Base-by-base conservation (phyloP, 2,797 vertebrate genomes). In the Cuculus canorus region DNA sequence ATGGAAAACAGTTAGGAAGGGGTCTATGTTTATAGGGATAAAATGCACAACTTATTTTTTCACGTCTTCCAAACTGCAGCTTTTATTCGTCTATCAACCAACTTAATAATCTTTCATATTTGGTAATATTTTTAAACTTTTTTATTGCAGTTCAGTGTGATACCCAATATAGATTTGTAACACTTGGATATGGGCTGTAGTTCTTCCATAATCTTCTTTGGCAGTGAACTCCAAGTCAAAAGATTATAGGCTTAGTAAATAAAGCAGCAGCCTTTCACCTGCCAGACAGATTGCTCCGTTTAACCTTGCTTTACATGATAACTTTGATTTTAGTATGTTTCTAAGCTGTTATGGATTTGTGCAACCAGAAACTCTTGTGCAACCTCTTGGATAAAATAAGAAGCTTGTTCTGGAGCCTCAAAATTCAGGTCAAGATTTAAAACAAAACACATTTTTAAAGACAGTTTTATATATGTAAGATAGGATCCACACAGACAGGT, bases 201-300 rank as follows among this genome's bases (percentile, higher is more conserved):
- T 81, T 90, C 84, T 91, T 93, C 22, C 39, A 17, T 96, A 95
- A 97, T 96, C 97, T 94, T 95, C 95, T 96, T 97, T 81, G 50
- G 68, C 80, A 60, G 35, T 22, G 52, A 91, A 91, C 80, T 59
- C 71, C 71, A 95, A 94, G 92, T 80, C 86, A 91, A 91, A 93
- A 94, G 92, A 95, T 96, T 96, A 97, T 53, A 79, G 91, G 80
- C 68, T 97, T 96, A 94, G 95, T 82, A 94, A 95, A 77, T 93
- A 95, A 96, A 94, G 93, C 80, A 93, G 27, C 52, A 95, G 79
- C 83, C 82, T 96, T 96, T 97, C 90, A 95, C 95, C 89, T 91
- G 84, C 50, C 82, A 95, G 86, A 68, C 19, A 81, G 90, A 82
- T 65, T 66, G 37, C 65, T 91, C 39, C 61, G 47, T 94, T 95